Base-by-base conservation (phyloP, 2,888 invertebrate genomes). In the Thereva nobilitata region DNA sequence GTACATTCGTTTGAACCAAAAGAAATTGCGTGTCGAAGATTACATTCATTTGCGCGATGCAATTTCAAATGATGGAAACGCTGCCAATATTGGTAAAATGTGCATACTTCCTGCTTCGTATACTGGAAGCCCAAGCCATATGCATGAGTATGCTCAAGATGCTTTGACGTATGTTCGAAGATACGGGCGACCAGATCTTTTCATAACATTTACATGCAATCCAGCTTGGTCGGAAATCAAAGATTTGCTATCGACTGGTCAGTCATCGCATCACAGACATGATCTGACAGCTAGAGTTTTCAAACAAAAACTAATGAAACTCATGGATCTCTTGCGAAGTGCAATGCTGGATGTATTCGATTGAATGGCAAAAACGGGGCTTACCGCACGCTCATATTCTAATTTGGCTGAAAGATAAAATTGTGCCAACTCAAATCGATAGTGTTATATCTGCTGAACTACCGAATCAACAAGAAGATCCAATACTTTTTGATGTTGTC, bases 1-100 rank as follows among this genome's bases (percentile, higher is more conserved):
- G 8, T 79, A 67, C 66, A 68, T 77, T 41, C 71, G 75, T 45
- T 72, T 70, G 3, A 76, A 79, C 66, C 76, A 79, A 69, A 42
- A 34, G 1, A 73, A 75, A 59, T 67, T 77, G 64, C 68, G 73
- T 38, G 53, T 74, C 55, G 74, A 75, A 68, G 67, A 71, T 69
- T 71, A 79, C 72, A 69, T 73, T 70, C 76, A 82, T 71, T 65
- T 81, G 63, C 72, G 77, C 40, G 76, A 77, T 72, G 75, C 76
- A 5, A 66, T 76, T 9, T 47, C n/a, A 9, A 68, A 56, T 42
- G 72, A 77, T 61, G 74, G 38, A 3, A 68, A 76, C 72, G 71
- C 53, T 53, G 59, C 66, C 7, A 55, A 70, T 70, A 47, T 72
- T 66, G 66, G 71, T 37, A 50, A 47, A 38, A 23, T 69, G 56